Conservation (phyloP, 2,113 vertebrate species). For the Kryptolebias marmoratus region DNA sequence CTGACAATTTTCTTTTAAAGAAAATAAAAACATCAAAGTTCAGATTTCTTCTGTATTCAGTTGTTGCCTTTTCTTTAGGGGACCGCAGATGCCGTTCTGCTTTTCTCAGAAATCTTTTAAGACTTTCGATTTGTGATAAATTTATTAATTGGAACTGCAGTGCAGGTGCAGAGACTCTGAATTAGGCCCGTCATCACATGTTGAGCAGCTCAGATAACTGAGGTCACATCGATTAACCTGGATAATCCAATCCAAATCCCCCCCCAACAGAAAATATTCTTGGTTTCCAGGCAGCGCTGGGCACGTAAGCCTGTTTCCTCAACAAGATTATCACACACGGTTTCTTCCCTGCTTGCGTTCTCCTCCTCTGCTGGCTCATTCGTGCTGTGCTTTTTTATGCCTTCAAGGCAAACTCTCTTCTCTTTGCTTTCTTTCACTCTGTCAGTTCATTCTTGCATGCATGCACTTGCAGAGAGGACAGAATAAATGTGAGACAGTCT, state of each 20-base stretch:
- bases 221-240: conserved; percentile 76
- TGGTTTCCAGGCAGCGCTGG: conserved; percentile 64
- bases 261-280: conserved; percentile 69
- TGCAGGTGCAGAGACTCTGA: conserved; percentile 47
- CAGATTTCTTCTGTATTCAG: neutral
- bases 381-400: conserved; percentile 14
- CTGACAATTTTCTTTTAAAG: too few relatives aligned
- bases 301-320: conserved; percentile 71
- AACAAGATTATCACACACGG: conserved; percentile 72
- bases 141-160: conserved; percentile 35
- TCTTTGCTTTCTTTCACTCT: neutral
- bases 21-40: neutral
- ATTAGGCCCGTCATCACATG: conserved; percentile 63
- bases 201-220: conserved; percentile 61
- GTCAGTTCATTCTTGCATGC: conserved; percentile 37
- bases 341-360: conserved; percentile 49
- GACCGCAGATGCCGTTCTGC: neutral
- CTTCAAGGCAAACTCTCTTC: conserved; percentile 20
- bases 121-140: conserved; percentile 28
- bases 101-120: conserved; percentile 27
- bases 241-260: conserved; percentile 74
- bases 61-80: neutral
- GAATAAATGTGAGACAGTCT: conserved; percentile 24
- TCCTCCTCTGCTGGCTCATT: conserved; percentile 34
- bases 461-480: conserved; percentile 34